Evolutionary conservation across 2,797 vertebrate species (phyloP).

Genomic region (Sebastiscus tertius): DNA sequence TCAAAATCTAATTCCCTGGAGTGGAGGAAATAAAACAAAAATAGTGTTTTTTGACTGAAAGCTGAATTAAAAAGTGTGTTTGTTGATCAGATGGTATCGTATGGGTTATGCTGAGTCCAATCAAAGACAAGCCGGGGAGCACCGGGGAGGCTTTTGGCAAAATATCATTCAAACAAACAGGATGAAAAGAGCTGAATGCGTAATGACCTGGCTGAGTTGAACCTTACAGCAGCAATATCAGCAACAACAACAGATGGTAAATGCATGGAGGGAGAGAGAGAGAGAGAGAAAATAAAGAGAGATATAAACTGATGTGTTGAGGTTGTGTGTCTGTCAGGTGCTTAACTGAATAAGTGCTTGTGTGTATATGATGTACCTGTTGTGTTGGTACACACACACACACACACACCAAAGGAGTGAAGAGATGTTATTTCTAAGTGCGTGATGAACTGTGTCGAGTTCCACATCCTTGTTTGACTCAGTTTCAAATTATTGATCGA

Average conservation of each 20-base stretch:
- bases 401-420: neutral
- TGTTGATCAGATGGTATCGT: constrained; percentile 27
- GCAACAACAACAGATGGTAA: constrained; percentile 46
- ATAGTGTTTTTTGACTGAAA: neutral
- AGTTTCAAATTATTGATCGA: constrained; percentile 42
- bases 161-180: constrained; percentile 48
- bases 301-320: neutral
- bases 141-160: neutral
- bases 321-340: constrained; percentile 7
- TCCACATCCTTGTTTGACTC: constrained; percentile 40
- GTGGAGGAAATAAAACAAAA: neutral
- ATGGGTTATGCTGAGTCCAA: constrained; percentile 15
- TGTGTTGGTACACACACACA: neutral
- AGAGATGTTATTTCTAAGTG: neutral
- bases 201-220: constrained; percentile 38
- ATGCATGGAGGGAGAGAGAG: neutral
- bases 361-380: neutral
- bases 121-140: constrained; percentile 29
- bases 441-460: constrained; percentile 3
- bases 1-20: neutral
- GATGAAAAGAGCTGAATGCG: constrained; percentile 53
- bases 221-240: constrained; percentile 31
- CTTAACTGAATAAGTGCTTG: neutral
- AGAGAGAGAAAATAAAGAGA: neutral
- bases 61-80: constrained; percentile 27